A percentile compares a stretch with the other conserved stretches of the same genome.
Evolutionary conservation across 2,888 invertebrate genomes (phyloP).

Genomic region (Pherbina coryleti): DNA sequence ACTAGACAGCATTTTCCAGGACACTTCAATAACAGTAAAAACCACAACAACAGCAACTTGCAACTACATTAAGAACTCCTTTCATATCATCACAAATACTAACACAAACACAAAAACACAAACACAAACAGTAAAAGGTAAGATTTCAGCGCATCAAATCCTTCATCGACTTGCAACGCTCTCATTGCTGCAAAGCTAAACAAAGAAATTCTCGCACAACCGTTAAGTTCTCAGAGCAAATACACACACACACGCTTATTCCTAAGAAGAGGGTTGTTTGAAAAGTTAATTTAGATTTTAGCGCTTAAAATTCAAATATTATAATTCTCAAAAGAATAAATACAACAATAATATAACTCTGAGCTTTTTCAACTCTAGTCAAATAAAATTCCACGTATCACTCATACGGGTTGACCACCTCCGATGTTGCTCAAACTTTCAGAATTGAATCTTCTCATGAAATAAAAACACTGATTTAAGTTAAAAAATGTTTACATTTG

Average conservation of each 20-base stretch:
- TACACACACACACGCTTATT: background rate
- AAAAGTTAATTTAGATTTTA: no score
- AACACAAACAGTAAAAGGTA: background rate
- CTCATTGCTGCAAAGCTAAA: background rate
- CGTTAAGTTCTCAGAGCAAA: background rate
- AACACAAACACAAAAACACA: constrained; percentile 6
- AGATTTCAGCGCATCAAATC: background rate
- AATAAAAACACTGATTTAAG: no score
- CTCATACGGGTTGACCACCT: no score
- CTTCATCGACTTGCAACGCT: background rate
- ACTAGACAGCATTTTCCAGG: no score
- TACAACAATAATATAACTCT: no score
- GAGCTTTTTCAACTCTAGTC: no score
- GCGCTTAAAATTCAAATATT: no score
- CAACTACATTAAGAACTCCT: background rate
- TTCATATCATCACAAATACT: background rate
- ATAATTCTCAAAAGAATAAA: no score
- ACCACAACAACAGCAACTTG: background rate
- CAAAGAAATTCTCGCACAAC: background rate
- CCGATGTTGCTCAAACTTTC: no score
- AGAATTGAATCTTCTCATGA: no score
- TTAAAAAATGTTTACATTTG: no score
- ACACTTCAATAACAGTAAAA: background rate
- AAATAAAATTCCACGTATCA: no score
- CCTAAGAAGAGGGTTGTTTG: background rate